phyloP scores from a whole-genome alignment of 2,797 vertebrate species.

The Cossypha polioptera region DNA sequence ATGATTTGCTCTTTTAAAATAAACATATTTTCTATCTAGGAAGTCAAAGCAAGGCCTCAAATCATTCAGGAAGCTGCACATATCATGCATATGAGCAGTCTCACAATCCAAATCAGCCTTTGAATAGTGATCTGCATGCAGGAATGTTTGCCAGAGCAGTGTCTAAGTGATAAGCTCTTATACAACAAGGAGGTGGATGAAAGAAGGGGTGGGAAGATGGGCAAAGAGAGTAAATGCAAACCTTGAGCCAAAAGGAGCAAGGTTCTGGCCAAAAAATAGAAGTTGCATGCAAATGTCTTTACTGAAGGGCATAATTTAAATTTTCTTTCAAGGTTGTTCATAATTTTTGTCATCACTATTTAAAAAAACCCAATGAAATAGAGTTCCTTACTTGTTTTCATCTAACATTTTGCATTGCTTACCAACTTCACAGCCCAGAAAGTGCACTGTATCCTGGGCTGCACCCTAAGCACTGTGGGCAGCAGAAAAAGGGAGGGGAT shows the following conservation, averaged over 20 bases:
- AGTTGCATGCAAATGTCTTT: neutral
- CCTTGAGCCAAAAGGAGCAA: neutral
- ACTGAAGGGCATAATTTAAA: neutral
- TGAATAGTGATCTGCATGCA: neutral
- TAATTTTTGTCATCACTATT: neutral
- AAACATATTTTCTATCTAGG: neutral
- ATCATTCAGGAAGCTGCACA: neutral
- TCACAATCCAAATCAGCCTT: neutral
- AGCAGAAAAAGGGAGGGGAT: neutral
- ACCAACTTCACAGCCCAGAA: neutral
- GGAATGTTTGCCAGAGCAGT: neutral
- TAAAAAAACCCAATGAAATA: neutral
- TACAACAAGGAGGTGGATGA: neutral
- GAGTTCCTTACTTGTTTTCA: neutral
- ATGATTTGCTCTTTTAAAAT: neutral
- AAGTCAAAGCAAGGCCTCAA: neutral
- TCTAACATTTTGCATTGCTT: neutral
- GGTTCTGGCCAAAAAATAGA: neutral
- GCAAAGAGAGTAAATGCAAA: neutral
- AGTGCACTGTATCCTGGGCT: neutral
- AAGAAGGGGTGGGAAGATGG: neutral
- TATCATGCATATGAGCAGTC: neutral
- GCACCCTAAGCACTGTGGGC: neutral
- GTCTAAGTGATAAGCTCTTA: neutral
- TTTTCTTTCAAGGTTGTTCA: neutral